Percentiles rank a stretch among this genome's conserved stretches.
phyloP scores from a whole-genome alignment of 2,888 invertebrate species.

The Argyra leucocephala region DNA sequence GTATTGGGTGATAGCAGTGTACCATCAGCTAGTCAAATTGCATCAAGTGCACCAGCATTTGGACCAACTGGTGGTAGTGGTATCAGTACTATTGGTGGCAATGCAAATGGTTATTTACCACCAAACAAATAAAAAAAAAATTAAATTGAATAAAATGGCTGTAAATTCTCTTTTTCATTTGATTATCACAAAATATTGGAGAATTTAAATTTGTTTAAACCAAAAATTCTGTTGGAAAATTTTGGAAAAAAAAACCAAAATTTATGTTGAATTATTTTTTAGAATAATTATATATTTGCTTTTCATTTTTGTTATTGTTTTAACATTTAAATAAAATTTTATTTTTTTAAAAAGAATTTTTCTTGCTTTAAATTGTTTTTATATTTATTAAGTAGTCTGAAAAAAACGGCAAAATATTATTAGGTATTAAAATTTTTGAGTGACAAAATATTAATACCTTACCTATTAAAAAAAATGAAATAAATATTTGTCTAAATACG shows the following conservation, averaged over 20 bases:
- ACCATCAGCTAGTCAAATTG: background rate
- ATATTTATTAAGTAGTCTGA: no score
- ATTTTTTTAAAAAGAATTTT: background rate
- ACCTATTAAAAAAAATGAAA: no score
- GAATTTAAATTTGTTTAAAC: background rate
- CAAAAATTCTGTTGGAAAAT: background rate
- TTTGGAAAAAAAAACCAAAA: background rate
- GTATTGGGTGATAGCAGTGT: constrained; percentile 28
- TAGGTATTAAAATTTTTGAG: no score
- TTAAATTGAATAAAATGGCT: background rate
- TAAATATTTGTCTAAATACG: no score
- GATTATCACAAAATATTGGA: background rate
- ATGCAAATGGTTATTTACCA: background rate
- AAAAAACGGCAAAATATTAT: no score
- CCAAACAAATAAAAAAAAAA: background rate
- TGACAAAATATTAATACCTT: no score
- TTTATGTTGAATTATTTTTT: background rate
- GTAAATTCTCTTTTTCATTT: background rate
- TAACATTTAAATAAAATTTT: background rate
- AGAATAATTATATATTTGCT: background rate
- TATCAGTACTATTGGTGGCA: background rate
- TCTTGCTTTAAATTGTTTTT: background rate
- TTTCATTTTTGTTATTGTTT: background rate
- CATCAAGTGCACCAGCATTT: background rate
- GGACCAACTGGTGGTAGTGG: background rate